Evolutionary conservation across 2,888 invertebrate genomes (phyloP), one percentile per base, ranked within the genome.

Genomic region (Pilophorus perplexus): DNA sequence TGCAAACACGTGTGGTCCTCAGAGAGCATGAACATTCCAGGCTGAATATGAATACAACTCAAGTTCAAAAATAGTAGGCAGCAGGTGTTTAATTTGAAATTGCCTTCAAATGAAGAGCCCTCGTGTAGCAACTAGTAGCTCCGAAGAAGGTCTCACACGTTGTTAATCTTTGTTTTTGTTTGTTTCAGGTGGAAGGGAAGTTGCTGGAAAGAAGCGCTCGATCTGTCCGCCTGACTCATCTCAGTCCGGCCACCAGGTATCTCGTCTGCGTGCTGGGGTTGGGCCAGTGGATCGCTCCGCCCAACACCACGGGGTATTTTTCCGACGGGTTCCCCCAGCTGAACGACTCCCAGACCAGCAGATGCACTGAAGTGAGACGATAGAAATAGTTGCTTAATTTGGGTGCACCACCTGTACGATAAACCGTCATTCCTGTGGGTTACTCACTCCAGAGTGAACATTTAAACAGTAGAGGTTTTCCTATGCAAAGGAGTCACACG

Each of bases 181-280:
- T 2, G 5, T 52, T 3, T 62, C 81, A 89, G 89, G 85, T 90
- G 72, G 85, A 86, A 72, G 89, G 89, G 2, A 88, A 87, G 78
- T 81, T 85, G 72, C 77, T 91, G 72, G 89, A 89, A 73, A 83
- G 87, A 37, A 84, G 84, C 57, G 83, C 86, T 1, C 84, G 90
- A 72, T 86, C 88, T 8, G 84, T 88, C 67, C 86, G 86, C 77
- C 81, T 93, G 59, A 84, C 84, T 65, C 86, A 87, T 75, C 80
- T 94, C 71, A 83, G 83, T 69, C 86, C 93, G 2, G 90, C 88
- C 74, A 88, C 89, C 2, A 84, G 87, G 71, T 94, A 93, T 78
- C 82, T 87, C 69, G 87, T 94, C 74, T 94, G 93, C 78, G 90
- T 94, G 62, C 81, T 91, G 73, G 93, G 91, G n/a, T 79, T 90